phyloP scores from a whole-genome alignment of 2,888 invertebrate genomes.

The Helicoverpa assulta region DNA sequence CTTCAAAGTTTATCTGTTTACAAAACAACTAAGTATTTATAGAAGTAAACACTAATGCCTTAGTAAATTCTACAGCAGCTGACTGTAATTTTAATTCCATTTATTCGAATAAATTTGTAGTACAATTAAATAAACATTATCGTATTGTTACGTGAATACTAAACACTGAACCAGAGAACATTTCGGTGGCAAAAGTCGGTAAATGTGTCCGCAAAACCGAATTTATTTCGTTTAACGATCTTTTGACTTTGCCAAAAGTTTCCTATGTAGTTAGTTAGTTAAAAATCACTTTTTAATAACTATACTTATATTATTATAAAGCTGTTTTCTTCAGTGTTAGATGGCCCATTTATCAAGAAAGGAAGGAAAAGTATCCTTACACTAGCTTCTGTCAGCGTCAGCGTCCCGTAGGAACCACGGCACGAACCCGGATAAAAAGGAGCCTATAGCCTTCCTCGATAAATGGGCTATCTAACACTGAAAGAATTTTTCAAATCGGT shows the following conservation, averaged over 20 bases:
- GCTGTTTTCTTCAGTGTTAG: too few relatives aligned
- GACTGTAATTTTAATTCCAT: not conserved
- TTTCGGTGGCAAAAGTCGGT: not conserved
- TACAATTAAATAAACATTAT: conserved; percentile 2
- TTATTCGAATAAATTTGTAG: conserved; percentile 5
- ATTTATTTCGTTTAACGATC: not conserved
- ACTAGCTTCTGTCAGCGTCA: too few relatives aligned
- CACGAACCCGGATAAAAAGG: too few relatives aligned
- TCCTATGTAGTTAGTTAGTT: not conserved
- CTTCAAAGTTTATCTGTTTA: not conserved
- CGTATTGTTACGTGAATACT: not conserved
- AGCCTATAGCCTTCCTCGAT: too few relatives aligned
- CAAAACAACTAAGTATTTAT: not conserved
- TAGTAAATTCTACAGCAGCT: conserved; percentile 9
- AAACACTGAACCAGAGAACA: not conserved
- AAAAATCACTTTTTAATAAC: not conserved
- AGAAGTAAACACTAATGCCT: conserved; percentile 12
- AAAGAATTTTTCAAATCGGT: too few relatives aligned
- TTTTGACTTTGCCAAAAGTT: not conserved
- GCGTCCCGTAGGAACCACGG: too few relatives aligned
- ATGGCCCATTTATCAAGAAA: too few relatives aligned
- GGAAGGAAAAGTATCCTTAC: too few relatives aligned
- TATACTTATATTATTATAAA: too few relatives aligned
- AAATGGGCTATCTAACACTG: too few relatives aligned
- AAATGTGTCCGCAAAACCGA: not conserved